Evolutionary conservation across 2,113 vertebrate genomes (phyloP), one percentile per base, ranked within the genome.

Genomic region (Callopanchax toddi): DNA sequence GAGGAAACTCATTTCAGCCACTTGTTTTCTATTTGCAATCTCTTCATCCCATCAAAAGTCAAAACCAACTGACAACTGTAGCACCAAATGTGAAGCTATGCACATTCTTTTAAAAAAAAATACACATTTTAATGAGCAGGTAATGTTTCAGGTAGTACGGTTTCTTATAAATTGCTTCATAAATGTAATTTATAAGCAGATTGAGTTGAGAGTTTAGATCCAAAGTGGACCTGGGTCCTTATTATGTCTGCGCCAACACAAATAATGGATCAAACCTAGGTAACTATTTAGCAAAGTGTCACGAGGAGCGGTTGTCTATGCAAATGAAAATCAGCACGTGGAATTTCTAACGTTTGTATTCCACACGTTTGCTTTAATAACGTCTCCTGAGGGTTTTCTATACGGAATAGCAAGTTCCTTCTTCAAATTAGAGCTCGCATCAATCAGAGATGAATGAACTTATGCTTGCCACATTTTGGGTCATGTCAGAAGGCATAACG

Each of bases 401-500:
- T 88, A 87, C 87, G 87, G 87, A 90, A 92, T 91, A 85, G 84
- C 77, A 91, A 89, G 74, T 86, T 92, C 84, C 79, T 91, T 72
- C 75, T 80, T 84, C 84, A 86, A 90, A 83, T 91, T 79, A 70
- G 85, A 89, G 90, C 87, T 92, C 77, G 88, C 87, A 92, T 87
- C 87, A 85, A 90, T 91, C 92, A 90, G 91, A 83, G 62, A 72
- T 81, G 83, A 88, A 92, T 79, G 83, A 82, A 78, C 91, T 81
- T 94, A 94, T 94, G 93, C 93, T 89, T 82, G 87, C 92, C 86
- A 78, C 75, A 89, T 92, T 93, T 93, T 90, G 88, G 92, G 92
- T 90, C 94, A 92, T 94, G 93, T 93, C 93, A 93, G 81, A 92
- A 91, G 83, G 92, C 89, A 87, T 90, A 72, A 92, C 93, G 87